Conservation (phyloP, 2,113 vertebrate species). For the Mormyrus iriodes region DNA sequence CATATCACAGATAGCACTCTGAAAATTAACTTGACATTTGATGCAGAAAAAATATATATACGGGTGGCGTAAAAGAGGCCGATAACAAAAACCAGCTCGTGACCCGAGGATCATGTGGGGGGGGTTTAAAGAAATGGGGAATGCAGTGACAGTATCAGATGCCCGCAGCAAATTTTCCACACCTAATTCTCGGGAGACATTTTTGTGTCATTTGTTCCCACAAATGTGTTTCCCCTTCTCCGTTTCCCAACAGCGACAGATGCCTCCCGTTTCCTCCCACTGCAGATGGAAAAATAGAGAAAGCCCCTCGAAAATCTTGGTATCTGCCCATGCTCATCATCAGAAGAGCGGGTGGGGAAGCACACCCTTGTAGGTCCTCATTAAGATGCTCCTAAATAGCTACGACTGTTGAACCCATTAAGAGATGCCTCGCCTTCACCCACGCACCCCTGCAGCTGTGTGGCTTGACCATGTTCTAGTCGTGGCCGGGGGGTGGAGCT, state of each 20-base stretch:
- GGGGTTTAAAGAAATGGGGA: background rate
- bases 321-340: background rate
- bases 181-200: slow-evolving; percentile 13
- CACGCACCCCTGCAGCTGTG: background rate
- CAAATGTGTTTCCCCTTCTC: slow-evolving; percentile 15
- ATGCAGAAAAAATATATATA: slow-evolving; percentile 73
- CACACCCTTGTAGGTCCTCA: background rate
- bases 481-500: background rate
- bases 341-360: background rate
- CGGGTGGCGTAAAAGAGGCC: slow-evolving; percentile 50
- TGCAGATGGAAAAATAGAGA: background rate
- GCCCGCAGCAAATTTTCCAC: slow-evolving; percentile 10
- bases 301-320: background rate
- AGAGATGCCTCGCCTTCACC: background rate
- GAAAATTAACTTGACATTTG: slow-evolving; percentile 98
- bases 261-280: background rate
- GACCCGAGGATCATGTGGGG: slow-evolving; percentile 53
- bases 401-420: slow-evolving; percentile 4
- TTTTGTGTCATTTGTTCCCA: slow-evolving; percentile 20
- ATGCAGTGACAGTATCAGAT: slow-evolving; percentile 3
- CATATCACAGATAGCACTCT: slow-evolving; percentile 80
- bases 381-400: slow-evolving; percentile 6
- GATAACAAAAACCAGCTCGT: slow-evolving; percentile 72
- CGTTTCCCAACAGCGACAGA: background rate
- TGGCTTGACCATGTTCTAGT: background rate